phyloP scores from a whole-genome alignment of 2,888 invertebrate genomes.

The Tipula vernalis region DNA sequence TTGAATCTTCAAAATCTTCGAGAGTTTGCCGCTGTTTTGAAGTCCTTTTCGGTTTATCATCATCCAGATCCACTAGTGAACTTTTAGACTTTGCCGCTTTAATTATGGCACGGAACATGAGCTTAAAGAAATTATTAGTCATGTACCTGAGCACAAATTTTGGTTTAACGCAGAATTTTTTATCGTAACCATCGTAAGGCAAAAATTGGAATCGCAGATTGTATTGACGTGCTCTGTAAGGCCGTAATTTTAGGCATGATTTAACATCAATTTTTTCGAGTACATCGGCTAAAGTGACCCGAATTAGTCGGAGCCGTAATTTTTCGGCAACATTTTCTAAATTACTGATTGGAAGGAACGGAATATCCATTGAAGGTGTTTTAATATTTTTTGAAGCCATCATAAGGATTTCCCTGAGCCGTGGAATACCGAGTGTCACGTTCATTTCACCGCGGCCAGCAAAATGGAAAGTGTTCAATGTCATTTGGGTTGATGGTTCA shows the following conservation, averaged over 20 bases:
- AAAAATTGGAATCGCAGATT: constrained; percentile 60
- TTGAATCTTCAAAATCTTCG: constrained; percentile 25
- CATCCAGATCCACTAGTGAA: constrained; percentile 34
- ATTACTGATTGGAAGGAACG: constrained; percentile 48
- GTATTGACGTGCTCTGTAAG: constrained; percentile 48
- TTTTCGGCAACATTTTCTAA: constrained; percentile 47
- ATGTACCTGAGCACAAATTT: constrained; percentile 57
- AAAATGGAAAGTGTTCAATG: constrained; percentile 98
- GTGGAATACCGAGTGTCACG: constrained; percentile 97
- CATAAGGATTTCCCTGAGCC: constrained; percentile 94
- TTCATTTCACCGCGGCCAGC: constrained; percentile 99
- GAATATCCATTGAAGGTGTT: constrained; percentile 94
- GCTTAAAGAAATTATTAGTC: constrained; percentile 55
- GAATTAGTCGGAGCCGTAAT: constrained; percentile 58
- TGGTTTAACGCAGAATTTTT: constrained; percentile 58
- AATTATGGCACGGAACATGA: constrained; percentile 48
- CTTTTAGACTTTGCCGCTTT: constrained; percentile 43
- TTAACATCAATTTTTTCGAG: constrained; percentile 43
- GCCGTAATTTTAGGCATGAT: constrained; percentile 38
- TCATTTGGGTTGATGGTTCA: constrained; percentile 99
- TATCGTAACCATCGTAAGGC: constrained; percentile 58
- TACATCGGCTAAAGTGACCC: constrained; percentile 67
- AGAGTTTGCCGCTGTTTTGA: constrained; percentile 20
- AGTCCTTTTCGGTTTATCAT: constrained; percentile 26
- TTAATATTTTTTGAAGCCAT: constrained; percentile 84